These are phyloP conservation scores for Sardina pilchardus DNA, from an alignment of 2,113 vertebrate genomes.

Conservation along the genomic window DNA sequence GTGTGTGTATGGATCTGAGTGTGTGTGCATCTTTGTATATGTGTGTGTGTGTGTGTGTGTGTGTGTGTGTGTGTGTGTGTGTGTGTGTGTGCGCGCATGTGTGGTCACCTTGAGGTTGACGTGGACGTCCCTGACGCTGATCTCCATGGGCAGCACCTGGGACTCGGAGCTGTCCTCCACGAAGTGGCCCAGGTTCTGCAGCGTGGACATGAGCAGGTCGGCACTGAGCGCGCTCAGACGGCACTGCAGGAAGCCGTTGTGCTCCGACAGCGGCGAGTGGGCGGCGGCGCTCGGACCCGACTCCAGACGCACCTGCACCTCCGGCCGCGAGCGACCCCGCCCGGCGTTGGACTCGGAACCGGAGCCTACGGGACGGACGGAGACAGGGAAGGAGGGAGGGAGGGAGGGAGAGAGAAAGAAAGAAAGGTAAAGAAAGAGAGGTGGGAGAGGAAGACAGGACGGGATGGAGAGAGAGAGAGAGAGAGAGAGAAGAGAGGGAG, in stretches of 20 bases:
- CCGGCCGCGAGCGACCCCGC: conserved; percentile 72
- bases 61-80: neutral
- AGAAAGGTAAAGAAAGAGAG: neutral
- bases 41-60: neutral
- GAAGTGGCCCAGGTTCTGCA: conserved; percentile 90
- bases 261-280: conserved; percentile 86
- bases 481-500: neutral
- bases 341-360: conserved; percentile 63
- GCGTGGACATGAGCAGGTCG: conserved; percentile 87
- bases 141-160: conserved; percentile 94
- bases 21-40: neutral
- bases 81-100: neutral
- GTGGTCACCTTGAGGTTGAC: conserved; percentile 85
- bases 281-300: conserved; percentile 82
- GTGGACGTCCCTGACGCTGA: conserved; percentile 85
- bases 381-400: conserved; percentile 24
- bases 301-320: conserved; percentile 87
- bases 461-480: neutral
- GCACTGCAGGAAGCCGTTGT: conserved; percentile 93
- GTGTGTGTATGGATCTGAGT: neutral
- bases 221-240: conserved; percentile 85
- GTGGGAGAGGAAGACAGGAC: neutral
- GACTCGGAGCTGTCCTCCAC: conserved; percentile 87
- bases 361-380: conserved; percentile 63
- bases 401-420: conserved; percentile 4